phyloP scores from a whole-genome alignment of 2,113 vertebrate species.

The Vulpes vulpes region DNA sequence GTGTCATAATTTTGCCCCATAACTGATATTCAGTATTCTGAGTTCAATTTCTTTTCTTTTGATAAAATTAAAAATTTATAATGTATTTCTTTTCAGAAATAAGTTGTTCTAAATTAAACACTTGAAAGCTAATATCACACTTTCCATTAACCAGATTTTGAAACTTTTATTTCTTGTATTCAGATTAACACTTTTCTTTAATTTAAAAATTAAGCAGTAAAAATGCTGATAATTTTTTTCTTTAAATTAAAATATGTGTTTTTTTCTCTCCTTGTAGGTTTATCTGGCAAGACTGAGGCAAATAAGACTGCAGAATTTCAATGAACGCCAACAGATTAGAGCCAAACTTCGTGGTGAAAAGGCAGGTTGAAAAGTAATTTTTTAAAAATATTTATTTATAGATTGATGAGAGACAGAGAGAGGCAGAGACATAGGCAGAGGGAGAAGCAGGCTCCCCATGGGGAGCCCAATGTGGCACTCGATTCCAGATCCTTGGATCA shows the following conservation, averaged over 20 bases:
- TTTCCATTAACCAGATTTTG: constrained; percentile 77
- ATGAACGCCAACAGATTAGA: constrained; percentile 98
- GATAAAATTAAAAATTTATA: constrained; percentile 73
- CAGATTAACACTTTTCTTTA: constrained; percentile 76
- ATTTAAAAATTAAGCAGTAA: constrained; percentile 55
- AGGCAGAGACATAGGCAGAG: no score
- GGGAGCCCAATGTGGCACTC: no score
- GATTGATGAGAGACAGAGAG: no score
- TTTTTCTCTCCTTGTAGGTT: constrained; percentile 89
- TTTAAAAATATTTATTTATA: background rate
- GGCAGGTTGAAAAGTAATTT: constrained; percentile 86
- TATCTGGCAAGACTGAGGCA: constrained; percentile 96
- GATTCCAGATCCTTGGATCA: no score
- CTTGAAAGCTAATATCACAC: constrained; percentile 64
- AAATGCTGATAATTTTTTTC: constrained; percentile 55
- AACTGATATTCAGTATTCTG: constrained; percentile 61
- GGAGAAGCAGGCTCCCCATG: no score
- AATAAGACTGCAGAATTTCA: constrained; percentile 98
- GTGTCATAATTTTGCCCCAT: constrained; percentile 72
- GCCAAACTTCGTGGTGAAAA: constrained; percentile 97
- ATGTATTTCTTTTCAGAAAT: constrained; percentile 75
- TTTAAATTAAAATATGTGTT: constrained; percentile 47
- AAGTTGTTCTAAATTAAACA: constrained; percentile 73
- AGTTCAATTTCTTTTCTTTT: constrained; percentile 77
- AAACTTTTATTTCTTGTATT: constrained; percentile 77